Base-by-base conservation (phyloP, 2,113 vertebrate species). In the Eurystomus gularis region DNA sequence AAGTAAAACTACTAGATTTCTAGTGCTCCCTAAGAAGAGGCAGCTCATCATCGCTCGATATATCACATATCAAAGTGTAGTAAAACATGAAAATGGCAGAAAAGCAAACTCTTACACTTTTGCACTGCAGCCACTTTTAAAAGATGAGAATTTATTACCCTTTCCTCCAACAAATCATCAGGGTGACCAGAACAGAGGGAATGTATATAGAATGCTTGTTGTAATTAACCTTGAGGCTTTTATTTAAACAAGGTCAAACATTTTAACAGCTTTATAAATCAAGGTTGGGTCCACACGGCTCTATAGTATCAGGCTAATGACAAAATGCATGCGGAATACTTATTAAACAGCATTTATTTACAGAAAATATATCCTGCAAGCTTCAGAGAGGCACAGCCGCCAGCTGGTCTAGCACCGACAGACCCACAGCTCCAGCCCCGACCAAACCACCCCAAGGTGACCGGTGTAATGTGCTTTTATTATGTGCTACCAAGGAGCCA, bases 181-280 rank as follows among this genome's bases (percentile, higher is more conserved):
- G 91, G 80, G 82, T 9, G 28, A 94, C 85, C 11, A 25, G 94
- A 96, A 93, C 31, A 93, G 95, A 88, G 76, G 70, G 80, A 54
- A 60, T 9, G 28, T 51, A 51, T 70, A 65, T 64, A 75, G 79
- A 52, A 77, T 40, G 69, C 64, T 57, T 88, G 93, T 60, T 96
- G 92, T 57, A 94, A 96, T 97, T 96, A 96, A 97, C 78, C 77
- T 95, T 91, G 73, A 94, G 78, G 91, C 58, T 91, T 97, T 95
- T 95, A 96, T 96, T 97, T 93, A 86, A 95, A 93, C 52, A 97
- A 95, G 94, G 89, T 95, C 93, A 93, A 92, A 96, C 78, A 86
- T 93, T 93, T 96, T 80, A 94, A 88, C 78, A 95, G 92, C 84
- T 92, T 96, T 92, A 94, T 94, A 97, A 88, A 90, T 82, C 65